Evolutionary conservation across 2,888 invertebrate species (phyloP), one percentile per base, ranked within the genome.

Genomic region (Amblyjoppa proteus): DNA sequence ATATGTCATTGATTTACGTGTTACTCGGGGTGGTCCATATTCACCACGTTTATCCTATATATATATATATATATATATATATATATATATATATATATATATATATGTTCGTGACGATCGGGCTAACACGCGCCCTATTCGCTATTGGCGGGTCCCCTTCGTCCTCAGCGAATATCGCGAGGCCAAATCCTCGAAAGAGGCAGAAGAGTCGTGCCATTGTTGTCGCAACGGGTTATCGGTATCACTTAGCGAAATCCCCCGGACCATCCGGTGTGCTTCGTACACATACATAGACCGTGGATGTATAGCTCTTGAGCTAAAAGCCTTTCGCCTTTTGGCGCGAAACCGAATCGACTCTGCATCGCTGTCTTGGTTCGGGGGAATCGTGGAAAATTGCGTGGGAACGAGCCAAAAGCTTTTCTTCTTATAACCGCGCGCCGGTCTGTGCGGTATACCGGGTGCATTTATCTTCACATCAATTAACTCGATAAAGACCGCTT

Each of bases 161-260:
- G 70, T 51, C n/a, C 45, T 25, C 3, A 28, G 53, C 41, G 58
- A 78, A 74, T 70, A 64, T 11, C 34, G 68, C 49, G 49, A 53
- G 49, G 61, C 70, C 61, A 75, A 79, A 74, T 69, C 79, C 77
- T 75, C 68, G 56, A 41, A 73, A 81, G 61, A 66, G 70, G 13
- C 45, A 76, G 68, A 58, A 73, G 38, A 79, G 28, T 73, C 83
- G 68, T 53, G 49, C 71, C 71, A 87, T 86, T 90, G 90, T 92
- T 91, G 90, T 90, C 89, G 86, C 87, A 89, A 82, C 89, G 91
- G 88, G 90, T 92, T 91, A 90, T 92, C 88, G 89, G 88, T 91
- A 91, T 92, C 91, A 91, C 91, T 91, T 92, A 91, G 86, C 89
- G 75, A 89, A 90, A 90, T 90, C 90, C 90, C 90, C 75, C 73